Evolutionary conservation across 1,140 invertebrate species (phyloP).

Genomic region (Linepithema humile): DNA sequence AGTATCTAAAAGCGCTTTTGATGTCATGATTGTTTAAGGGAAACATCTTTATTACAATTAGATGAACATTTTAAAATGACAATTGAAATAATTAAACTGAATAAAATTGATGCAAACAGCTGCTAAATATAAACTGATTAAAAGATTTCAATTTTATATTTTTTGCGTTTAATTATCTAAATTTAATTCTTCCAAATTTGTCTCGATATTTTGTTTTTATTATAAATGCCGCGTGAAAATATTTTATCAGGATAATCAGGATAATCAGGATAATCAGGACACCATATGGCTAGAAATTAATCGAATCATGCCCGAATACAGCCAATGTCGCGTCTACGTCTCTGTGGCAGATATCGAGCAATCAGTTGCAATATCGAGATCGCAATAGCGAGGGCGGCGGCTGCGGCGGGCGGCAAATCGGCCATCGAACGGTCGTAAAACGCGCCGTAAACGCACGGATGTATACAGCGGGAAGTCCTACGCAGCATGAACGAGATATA

Average conservation of each 20-base stretch:
- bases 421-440: constrained; percentile 31
- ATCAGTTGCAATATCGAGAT: constrained; percentile 23
- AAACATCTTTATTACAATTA: no score
- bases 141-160: no score
- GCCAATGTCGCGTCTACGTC: constrained; percentile 5
- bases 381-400: constrained; percentile 12
- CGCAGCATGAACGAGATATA: constrained; percentile 46
- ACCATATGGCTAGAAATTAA: background rate
- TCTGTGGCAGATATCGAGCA: constrained; percentile 1
- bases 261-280: background rate
- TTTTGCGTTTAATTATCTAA: no score
- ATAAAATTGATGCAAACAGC: no score
- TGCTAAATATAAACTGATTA: no score
- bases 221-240: no score
- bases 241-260: no score
- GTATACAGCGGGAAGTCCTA: constrained; percentile 62
- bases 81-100: no score
- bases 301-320: background rate
- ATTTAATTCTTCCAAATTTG: no score
- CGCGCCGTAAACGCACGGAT: constrained; percentile 49
- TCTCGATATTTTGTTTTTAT: no score
- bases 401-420: constrained; percentile 17
- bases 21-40: background rate
- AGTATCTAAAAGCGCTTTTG: background rate
- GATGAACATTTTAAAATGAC: no score